Evolutionary conservation across 2,888 invertebrate genomes (phyloP), one percentile per base, ranked within the genome.

Genomic region (Euzetes globulus): DNA sequence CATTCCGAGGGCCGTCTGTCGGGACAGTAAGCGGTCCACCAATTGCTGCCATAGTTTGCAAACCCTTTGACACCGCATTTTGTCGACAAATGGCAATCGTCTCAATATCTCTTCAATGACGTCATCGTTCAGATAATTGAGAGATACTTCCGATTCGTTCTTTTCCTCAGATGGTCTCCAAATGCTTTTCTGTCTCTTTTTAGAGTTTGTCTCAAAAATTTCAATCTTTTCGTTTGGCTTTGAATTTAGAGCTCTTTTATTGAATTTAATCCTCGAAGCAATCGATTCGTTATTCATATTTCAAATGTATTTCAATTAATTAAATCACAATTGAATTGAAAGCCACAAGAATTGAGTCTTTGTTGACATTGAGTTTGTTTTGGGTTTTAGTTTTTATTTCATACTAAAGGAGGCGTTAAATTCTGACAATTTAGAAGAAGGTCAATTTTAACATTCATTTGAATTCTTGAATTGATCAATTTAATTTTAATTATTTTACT

Each of bases 1-100:
- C 68, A 68, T 68, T 15, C 68, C 68, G 19, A 68, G 17, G 0
- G 68, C n/a, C 13, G 41, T 68, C 33, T 68, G 68, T 22, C 41
- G 41, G 37, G 11, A 2, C 13, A 68, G 17, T 15, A 68, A 19
- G 17, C 19, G 6, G 11, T 27, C 45, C 3, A 68, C 19, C 25
- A 41, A 68, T 41, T n/a, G 41, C 3, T 68, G 68, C 68, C 68
- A 68, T 68, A 41, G 37, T 41, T 68, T 68, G 22, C 41, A 68
- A 2, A 68, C 68, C 11, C 15, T 13, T 22, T 41, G n/a, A 41
- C 41, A 41, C 17, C 68, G 27, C 5, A 68, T 41, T 22, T 41
- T 37, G 11, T 68, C 68, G 7, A 5, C 11, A 4, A 68, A 68
- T 9, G 68, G 22, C 41, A 68, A 22, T 17, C 5, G 22, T 19